Conservation (phyloP, 2,113 vertebrate genomes). For the Recurvirostra avosetta region DNA sequence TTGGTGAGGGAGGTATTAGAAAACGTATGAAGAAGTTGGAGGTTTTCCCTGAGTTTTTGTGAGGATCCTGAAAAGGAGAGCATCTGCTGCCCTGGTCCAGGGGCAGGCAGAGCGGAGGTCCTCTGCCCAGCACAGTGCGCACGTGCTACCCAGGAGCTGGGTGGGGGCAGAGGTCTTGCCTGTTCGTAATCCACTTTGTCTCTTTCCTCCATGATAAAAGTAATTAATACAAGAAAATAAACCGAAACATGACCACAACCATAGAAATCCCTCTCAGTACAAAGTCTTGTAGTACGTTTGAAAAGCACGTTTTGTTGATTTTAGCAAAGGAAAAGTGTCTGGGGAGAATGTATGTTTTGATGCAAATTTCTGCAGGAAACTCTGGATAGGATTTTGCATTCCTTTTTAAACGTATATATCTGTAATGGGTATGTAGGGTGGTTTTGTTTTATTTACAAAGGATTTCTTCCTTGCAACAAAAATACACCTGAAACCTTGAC, state of each 20-base stretch:
- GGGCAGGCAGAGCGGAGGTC: not conserved
- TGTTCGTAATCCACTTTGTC: not conserved
- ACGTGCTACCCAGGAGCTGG: fast-evolving
- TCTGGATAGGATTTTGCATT: not conserved
- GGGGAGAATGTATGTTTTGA: not conserved
- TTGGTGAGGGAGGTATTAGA: not conserved
- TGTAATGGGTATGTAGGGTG: not conserved
- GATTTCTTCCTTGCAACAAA: not conserved
- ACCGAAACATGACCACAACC: fast-evolving
- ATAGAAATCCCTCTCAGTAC: not conserved
- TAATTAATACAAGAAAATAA: not conserved
- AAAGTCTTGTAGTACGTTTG: not conserved
- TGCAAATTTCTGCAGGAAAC: not conserved
- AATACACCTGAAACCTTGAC: not conserved
- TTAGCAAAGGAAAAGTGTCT: not conserved
- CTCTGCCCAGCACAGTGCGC: not conserved
- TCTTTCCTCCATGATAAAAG: not conserved
- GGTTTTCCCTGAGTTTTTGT: not conserved
- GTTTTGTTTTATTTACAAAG: not conserved
- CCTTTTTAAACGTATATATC: not conserved
- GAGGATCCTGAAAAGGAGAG: not conserved
- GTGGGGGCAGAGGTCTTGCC: not conserved
- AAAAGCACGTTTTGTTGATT: not conserved
- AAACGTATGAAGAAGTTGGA: not conserved
- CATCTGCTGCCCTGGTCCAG: not conserved